Conservation (phyloP, 2,113 vertebrate species). For the Hemicordylus capensis region DNA sequence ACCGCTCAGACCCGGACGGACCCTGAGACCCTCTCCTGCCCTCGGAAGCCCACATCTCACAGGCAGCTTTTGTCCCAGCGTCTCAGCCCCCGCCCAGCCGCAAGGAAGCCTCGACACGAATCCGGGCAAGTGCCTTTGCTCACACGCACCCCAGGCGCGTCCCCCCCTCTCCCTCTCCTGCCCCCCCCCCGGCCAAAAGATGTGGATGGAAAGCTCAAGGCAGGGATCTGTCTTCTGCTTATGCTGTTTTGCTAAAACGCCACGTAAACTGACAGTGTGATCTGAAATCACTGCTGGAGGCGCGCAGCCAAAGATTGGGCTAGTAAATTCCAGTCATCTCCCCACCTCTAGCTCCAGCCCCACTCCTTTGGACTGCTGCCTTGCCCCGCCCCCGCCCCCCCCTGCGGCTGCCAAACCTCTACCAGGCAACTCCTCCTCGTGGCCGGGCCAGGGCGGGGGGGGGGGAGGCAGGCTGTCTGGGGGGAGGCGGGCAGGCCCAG, state of each 20-base stretch:
- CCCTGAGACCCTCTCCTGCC: too few relatives aligned
- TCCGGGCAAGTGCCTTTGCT: neutral
- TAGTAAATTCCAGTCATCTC: neutral
- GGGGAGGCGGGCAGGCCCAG: too few relatives aligned
- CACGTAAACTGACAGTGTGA: neutral
- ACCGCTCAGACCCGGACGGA: too few relatives aligned
- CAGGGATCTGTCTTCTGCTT: neutral
- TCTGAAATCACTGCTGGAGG: neutral
- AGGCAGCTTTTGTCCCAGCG: too few relatives aligned
- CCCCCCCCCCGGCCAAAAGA: neutral
- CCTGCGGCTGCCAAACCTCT: too few relatives aligned
- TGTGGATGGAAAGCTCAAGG: neutral
- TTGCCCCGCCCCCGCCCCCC: too few relatives aligned
- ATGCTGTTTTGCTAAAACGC: neutral
- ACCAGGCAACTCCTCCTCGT: too few relatives aligned
- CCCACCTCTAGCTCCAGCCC: neutral
- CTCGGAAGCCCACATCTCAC: too few relatives aligned
- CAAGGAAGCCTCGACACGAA: neutral
- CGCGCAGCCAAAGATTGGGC: neutral
- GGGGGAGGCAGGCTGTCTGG: too few relatives aligned
- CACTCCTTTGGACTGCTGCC: neutral
- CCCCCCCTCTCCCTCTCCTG: neutral
- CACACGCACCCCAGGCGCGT: too few relatives aligned
- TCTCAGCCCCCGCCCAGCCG: too few relatives aligned
- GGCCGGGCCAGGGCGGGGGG: too few relatives aligned